Conservation (phyloP, 1,140 invertebrate genomes). For the Grapholita molesta region DNA sequence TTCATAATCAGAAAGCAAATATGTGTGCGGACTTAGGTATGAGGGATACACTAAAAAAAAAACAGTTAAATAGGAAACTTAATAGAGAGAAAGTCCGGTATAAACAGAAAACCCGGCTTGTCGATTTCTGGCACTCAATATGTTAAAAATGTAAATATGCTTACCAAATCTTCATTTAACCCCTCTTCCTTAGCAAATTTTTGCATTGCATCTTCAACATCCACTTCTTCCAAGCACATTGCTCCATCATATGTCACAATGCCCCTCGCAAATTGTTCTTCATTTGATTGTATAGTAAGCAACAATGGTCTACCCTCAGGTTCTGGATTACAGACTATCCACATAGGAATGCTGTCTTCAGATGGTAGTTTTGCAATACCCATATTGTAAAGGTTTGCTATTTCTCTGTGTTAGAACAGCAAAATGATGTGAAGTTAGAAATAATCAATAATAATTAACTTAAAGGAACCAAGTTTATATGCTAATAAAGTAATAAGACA, state of each 20-base stretch:
- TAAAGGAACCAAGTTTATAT: background rate
- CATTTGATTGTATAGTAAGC: slow-evolving; percentile 58
- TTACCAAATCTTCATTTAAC: slow-evolving; percentile 48
- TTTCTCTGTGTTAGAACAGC: slow-evolving; percentile 47
- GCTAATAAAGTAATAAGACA: slow-evolving; percentile 7
- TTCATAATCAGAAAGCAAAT: too few relatives aligned
- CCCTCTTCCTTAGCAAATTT: slow-evolving; percentile 46
- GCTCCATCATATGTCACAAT: slow-evolving; percentile 55
- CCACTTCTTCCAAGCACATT: slow-evolving; percentile 50
- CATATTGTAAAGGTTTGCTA: slow-evolving; percentile 63
- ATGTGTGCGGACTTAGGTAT: too few relatives aligned
- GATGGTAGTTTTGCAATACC: slow-evolving; percentile 29
- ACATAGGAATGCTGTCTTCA: slow-evolving; percentile 63
- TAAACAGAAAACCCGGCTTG: too few relatives aligned
- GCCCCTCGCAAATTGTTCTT: slow-evolving; percentile 60
- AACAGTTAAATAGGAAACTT: too few relatives aligned
- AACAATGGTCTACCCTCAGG: slow-evolving; percentile 48
- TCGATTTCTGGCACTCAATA: too few relatives aligned
- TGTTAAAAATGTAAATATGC: slow-evolving; percentile 3
- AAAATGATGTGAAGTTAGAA: background rate
- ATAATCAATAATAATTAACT: background rate
- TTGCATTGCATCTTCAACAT: slow-evolving; percentile 48
- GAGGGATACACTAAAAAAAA: too few relatives aligned
- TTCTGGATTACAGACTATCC: slow-evolving; percentile 62
- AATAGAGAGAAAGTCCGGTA: too few relatives aligned